phyloP scores from a whole-genome alignment of 2,888 invertebrate genomes.

The Brenthis hecate region DNA sequence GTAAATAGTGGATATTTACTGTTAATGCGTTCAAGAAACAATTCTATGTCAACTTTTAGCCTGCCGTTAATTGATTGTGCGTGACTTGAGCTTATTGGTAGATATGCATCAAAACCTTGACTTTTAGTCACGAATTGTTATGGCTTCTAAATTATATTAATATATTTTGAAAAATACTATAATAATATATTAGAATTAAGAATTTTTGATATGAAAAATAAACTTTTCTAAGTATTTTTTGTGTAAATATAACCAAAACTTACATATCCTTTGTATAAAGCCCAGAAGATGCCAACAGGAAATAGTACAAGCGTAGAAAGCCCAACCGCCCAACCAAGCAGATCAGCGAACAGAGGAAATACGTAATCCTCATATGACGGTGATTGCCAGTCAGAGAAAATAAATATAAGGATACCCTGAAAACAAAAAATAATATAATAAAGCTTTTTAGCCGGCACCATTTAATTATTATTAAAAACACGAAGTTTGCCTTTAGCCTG shows the following conservation, averaged over 20 bases:
- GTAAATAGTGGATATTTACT: not conserved
- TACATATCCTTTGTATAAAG: slow-evolving; percentile 67
- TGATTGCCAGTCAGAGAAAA: slow-evolving; percentile 85
- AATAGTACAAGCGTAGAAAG: slow-evolving; percentile 86
- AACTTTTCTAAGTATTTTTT: not conserved
- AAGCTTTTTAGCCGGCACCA: slow-evolving; percentile 37
- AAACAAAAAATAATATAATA: slow-evolving; percentile 20
- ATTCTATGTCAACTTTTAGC: slow-evolving; percentile 14
- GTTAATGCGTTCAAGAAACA: slow-evolving; percentile 2
- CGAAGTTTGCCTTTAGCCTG: too few species aligned
- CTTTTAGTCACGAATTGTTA: slow-evolving; percentile 19
- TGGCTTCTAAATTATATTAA: slow-evolving; percentile 9
- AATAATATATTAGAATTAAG: too few species aligned
- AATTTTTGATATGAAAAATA: not conserved
- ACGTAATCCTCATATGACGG: slow-evolving; percentile 84
- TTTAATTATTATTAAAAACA: not conserved
- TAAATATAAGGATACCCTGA: slow-evolving; percentile 88
- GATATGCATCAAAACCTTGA: slow-evolving; percentile 22
- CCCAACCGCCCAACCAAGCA: slow-evolving; percentile 88
- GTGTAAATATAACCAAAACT: slow-evolving; percentile 41
- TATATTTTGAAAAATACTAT: not conserved
- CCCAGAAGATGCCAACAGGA: slow-evolving; percentile 83
- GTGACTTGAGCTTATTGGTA: slow-evolving; percentile 27
- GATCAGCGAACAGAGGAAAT: slow-evolving; percentile 88
- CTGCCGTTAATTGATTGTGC: slow-evolving; percentile 28